Percentiles rank a stretch among this genome's conserved stretches.
phyloP scores from a whole-genome alignment of 2,113 vertebrate species.

The Poecilia latipinna region DNA sequence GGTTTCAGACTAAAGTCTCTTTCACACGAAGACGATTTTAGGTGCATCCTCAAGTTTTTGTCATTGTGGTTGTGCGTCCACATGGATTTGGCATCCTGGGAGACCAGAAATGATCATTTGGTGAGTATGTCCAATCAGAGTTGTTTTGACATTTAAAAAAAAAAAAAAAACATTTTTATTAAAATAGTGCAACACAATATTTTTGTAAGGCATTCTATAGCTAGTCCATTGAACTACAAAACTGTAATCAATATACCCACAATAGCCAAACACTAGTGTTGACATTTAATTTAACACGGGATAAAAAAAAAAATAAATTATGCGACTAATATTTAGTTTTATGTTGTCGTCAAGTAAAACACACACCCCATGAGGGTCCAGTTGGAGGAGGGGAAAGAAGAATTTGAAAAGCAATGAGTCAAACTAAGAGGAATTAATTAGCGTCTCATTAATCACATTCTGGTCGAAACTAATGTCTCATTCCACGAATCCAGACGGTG shows the following conservation, averaged over 20 bases:
- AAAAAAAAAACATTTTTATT: background rate
- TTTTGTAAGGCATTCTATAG: background rate
- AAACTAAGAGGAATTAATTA: slow-evolving; percentile 50
- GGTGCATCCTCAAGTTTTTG: too few relatives aligned
- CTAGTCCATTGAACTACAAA: background rate
- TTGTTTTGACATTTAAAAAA: too few relatives aligned
- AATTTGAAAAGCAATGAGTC: slow-evolving; percentile 4
- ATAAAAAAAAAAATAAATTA: background rate
- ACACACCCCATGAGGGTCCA: background rate
- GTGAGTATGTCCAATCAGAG: too few relatives aligned
- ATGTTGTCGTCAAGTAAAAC: background rate
- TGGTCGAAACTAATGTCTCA: slow-evolving; percentile 56
- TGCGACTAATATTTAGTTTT: too few relatives aligned
- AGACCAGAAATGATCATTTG: too few relatives aligned
- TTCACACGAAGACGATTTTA: too few relatives aligned
- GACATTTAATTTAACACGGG: background rate
- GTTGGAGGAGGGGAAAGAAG: background rate
- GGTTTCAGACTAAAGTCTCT: too few relatives aligned
- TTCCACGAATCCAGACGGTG: slow-evolving; percentile 34
- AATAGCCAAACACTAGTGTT: background rate
- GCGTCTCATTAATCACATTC: slow-evolving; percentile 61
- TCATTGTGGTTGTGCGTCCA: too few relatives aligned
- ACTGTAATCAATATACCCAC: background rate
- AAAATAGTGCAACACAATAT: background rate
- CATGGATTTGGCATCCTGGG: too few relatives aligned